Base-by-base conservation (phyloP, 2,888 invertebrate species). In the Spilarctia lutea region DNA sequence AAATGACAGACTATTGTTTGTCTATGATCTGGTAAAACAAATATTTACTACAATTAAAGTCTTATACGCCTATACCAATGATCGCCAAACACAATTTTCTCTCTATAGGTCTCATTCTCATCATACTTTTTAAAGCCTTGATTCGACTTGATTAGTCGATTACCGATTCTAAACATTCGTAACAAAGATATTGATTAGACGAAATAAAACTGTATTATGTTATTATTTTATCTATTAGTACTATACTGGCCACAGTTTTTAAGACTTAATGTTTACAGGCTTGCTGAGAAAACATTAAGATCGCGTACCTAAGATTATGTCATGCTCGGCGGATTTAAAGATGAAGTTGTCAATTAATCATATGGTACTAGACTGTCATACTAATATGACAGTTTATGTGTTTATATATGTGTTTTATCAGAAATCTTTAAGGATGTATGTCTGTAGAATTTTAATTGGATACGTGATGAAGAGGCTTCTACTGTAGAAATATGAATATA, bases 341-440 rank as follows among this genome's bases (percentile, higher is more conserved):
- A 66, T 45, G 56, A 56, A 24, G 52, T 66, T 0, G 24, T 56
- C 65, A 42, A 70, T 70, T 65, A 74, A 65, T 74, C 65, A 74
- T 70, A 33, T 66, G 30, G 33, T 70, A 39, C 30, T 56, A 16
- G 27, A 39, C 42, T 39, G 13, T 35, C 69, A 69, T 74, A 60
- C n/a, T 70, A 45, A 66, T 33, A 66, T 56, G n/a, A 52, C n/a
- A 8, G 65, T 20, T 20, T 63, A 45, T 71, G 52, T 63, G n/a
- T 4, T 39, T 13, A 8, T 65, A 35, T 71, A 65, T 65, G n/a
- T 20, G 63, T 60, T 71, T 75, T 71, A 75, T 72, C 67, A 68
- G 48, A 65, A 68, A 68, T 75, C 68, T 75, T 65, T 24, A 65
- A 24, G 63, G 27, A 65, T 33, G 42, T 35, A 33, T 13, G 63